Evolutionary conservation across 2,113 vertebrate genomes (phyloP).

Genomic region (Colossoma macropomum): DNA sequence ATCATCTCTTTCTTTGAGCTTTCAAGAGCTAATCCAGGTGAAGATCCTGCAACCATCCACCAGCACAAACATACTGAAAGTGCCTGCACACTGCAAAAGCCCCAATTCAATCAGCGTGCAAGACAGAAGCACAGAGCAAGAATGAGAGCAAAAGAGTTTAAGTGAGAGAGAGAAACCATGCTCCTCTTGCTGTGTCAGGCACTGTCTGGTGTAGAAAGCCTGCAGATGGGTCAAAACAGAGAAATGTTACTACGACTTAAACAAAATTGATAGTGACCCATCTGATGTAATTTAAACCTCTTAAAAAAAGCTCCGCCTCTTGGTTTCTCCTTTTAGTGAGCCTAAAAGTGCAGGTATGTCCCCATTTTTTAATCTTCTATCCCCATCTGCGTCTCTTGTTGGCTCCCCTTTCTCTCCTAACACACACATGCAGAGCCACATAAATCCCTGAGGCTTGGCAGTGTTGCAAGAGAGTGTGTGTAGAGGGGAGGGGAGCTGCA

Average conservation of each 20-base stretch:
- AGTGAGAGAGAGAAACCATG: neutral
- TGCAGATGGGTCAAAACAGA: neutral
- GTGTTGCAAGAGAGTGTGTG: conserved; percentile 14
- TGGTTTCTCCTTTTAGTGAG: neutral
- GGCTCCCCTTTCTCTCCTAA: neutral
- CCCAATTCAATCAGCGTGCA: conserved; percentile 4
- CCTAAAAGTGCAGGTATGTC: neutral
- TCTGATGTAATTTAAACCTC: neutral
- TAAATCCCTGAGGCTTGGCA: conserved; percentile 73
- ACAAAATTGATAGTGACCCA: neutral
- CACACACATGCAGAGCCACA: conserved; percentile 38
- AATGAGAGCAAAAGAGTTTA: conserved; percentile 1
- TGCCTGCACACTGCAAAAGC: conserved; percentile 18
- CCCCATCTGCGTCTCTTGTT: conserved; percentile 14
- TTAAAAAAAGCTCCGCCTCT: neutral
- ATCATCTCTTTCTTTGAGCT: conserved; percentile 50
- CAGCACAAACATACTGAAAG: conserved; percentile 19
- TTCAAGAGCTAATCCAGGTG: conserved; percentile 59
- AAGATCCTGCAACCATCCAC: conserved; percentile 23
- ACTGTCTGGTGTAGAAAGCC: neutral
- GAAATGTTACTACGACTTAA: neutral
- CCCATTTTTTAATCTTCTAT: neutral
- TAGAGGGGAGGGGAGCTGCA: conserved; percentile 70
- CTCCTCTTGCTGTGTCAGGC: neutral
- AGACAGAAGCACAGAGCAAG: neutral